Evolutionary conservation across 2,888 invertebrate species (phyloP).

Genomic region (Shargacucullia verbasci): DNA sequence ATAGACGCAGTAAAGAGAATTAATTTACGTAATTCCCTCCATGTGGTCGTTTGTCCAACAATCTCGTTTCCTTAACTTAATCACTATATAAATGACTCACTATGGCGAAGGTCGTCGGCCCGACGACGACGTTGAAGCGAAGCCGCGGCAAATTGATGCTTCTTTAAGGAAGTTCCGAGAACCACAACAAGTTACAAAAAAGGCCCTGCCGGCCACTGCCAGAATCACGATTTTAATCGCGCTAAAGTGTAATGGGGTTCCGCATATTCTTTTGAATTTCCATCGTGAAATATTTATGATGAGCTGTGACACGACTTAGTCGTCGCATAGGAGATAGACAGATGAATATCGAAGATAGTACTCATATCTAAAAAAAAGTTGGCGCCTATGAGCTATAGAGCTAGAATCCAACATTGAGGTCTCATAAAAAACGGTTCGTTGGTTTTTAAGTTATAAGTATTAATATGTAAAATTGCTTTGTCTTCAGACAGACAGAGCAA

Average conservation of each 20-base stretch:
- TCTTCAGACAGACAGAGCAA: no score
- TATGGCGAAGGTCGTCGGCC: slow-evolving; percentile 71
- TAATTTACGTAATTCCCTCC: slow-evolving; percentile 42
- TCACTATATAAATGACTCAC: slow-evolving; percentile 68
- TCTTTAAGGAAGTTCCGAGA: slow-evolving; percentile 73
- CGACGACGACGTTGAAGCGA: slow-evolving; percentile 60
- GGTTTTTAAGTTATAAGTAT: no score
- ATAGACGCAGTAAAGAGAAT: slow-evolving; percentile 21
- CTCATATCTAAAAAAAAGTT: no score
- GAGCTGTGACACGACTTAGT: no score
- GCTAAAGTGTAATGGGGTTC: slow-evolving; percentile 56
- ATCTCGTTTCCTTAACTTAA: slow-evolving; percentile 66
- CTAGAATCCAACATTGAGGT: no score
- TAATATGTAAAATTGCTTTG: no score
- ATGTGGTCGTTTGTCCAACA: slow-evolving; percentile 49
- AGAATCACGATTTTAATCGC: slow-evolving; percentile 65
- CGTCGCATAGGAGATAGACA: no score
- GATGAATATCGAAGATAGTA: no score
- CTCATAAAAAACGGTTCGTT: no score
- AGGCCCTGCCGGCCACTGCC: slow-evolving; percentile 58
- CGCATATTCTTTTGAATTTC: slow-evolving; percentile 38
- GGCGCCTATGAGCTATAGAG: no score
- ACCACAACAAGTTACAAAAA: slow-evolving; percentile 66
- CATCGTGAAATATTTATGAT: slow-evolving; percentile 31
- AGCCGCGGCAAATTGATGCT: slow-evolving; percentile 70